Percentiles rank a stretch among this genome's conserved stretches.
Conservation (phyloP, 2,888 invertebrate species). For the Prosopocoilus inquinatus region DNA sequence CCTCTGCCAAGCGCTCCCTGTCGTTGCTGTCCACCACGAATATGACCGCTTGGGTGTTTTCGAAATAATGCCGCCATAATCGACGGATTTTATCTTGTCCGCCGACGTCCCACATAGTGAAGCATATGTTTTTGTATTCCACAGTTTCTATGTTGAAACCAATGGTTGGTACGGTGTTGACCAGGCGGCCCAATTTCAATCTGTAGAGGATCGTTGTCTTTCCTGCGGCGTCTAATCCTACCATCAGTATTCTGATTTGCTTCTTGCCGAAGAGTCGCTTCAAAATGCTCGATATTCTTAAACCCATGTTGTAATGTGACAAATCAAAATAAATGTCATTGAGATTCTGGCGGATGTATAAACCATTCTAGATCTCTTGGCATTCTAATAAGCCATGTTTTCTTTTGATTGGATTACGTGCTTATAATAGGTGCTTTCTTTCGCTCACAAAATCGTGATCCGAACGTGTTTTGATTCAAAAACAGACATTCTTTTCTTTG, state of each 20-base stretch:
- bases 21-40: slow-evolving; percentile 96
- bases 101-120: slow-evolving; percentile 98
- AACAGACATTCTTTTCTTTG: too few relatives aligned
- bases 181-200: slow-evolving; percentile 91
- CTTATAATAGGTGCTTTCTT: too few relatives aligned
- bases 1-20: slow-evolving; percentile 86
- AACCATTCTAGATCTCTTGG: too few relatives aligned
- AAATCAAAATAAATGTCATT: background rate
- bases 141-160: slow-evolving; percentile 98
- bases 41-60: slow-evolving; percentile 92
- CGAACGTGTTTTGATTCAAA: too few relatives aligned
- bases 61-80: slow-evolving; percentile 96
- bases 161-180: slow-evolving; percentile 95
- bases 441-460: too few relatives aligned
- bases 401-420: too few relatives aligned
- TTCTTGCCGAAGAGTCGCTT: slow-evolving; percentile 90
- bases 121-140: slow-evolving; percentile 96
- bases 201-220: slow-evolving; percentile 96
- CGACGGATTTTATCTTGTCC: slow-evolving; percentile 96
- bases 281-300: slow-evolving; percentile 86
- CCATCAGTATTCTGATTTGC: slow-evolving; percentile 94
- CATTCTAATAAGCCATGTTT: too few relatives aligned
- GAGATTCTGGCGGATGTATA: too few relatives aligned
- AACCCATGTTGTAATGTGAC: slow-evolving; percentile 65
- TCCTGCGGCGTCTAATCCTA: slow-evolving; percentile 94